Conservation (phyloP, 2,113 vertebrate genomes). For the Eubucco bourcierii region DNA sequence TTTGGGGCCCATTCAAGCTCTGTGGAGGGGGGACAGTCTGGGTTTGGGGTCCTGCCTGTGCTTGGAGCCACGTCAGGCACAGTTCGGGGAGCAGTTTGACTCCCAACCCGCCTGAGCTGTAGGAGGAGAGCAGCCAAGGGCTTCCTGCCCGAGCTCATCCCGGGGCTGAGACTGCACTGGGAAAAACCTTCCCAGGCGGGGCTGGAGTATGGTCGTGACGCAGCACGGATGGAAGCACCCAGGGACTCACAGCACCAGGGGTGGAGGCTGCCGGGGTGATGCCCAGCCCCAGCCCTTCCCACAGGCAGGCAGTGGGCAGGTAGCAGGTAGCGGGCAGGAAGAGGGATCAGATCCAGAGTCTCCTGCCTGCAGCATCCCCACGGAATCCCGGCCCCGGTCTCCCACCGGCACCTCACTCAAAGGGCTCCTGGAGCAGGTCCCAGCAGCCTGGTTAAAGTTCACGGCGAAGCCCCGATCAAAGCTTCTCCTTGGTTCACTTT, state of each 20-base stretch:
- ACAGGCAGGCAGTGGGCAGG: background rate
- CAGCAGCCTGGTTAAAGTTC: slow-evolving; percentile 38
- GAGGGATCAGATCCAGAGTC: rapidly evolving
- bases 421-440: background rate
- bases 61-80: background rate
- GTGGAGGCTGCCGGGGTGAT: background rate
- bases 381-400: background rate
- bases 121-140: background rate
- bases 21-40: background rate
- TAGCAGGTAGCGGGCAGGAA: background rate
- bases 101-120: background rate
- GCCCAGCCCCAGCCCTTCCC: background rate
- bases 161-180: background rate
- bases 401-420: rapidly evolving
- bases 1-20: background rate
- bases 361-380: rapidly evolving
- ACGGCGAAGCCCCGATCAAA: background rate
- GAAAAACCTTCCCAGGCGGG: background rate
- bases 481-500: background rate
- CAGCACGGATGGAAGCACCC: background rate
- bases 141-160: background rate
- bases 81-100: rapidly evolving
- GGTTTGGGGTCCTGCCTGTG: background rate
- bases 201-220: rapidly evolving
- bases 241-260: background rate